These are phyloP conservation scores for Chouioia cunea DNA, from an alignment of 2,888 invertebrate genomes.

Conservation along the genomic window DNA sequence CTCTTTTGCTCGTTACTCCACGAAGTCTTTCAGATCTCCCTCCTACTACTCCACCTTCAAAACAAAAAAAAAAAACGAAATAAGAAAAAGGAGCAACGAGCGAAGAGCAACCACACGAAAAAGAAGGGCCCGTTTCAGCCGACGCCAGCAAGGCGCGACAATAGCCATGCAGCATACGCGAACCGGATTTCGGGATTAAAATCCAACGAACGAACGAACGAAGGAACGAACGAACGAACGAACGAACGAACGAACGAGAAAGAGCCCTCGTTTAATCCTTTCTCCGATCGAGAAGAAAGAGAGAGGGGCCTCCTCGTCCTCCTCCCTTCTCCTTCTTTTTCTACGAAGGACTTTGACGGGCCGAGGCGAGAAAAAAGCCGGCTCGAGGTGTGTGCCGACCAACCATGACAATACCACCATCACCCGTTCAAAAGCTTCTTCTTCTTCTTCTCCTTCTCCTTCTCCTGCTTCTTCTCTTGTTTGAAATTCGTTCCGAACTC, in stretches of 20 bases:
- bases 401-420: too few relatives aligned
- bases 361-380: slow-evolving; percentile 47
- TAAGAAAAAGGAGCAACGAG: slow-evolving; percentile 15
- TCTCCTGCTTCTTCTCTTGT: neutral
- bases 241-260: neutral
- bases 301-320: neutral
- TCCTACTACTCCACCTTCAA: too few relatives aligned
- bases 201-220: slow-evolving; percentile 16
- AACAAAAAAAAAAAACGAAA: neutral
- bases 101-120: slow-evolving; percentile 32
- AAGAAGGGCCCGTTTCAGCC: slow-evolving; percentile 46
- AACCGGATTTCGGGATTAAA: slow-evolving; percentile 65
- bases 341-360: slow-evolving; percentile 44
- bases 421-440: too few relatives aligned
- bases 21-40: too few relatives aligned
- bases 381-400: slow-evolving; percentile 29
- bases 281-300: neutral
- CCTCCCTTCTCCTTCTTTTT: slow-evolving; percentile 35
- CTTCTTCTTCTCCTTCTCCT: neutral
- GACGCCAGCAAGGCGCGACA: slow-evolving; percentile 54
- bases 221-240: slow-evolving; percentile 10
- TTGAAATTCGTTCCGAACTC: neutral
- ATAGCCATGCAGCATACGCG: slow-evolving; percentile 54
- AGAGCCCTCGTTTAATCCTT: too few relatives aligned
- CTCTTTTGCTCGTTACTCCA: too few relatives aligned